Evolutionary conservation across 2,797 vertebrate genomes (phyloP).

Genomic region (Rhinophrynus dorsalis): DNA sequence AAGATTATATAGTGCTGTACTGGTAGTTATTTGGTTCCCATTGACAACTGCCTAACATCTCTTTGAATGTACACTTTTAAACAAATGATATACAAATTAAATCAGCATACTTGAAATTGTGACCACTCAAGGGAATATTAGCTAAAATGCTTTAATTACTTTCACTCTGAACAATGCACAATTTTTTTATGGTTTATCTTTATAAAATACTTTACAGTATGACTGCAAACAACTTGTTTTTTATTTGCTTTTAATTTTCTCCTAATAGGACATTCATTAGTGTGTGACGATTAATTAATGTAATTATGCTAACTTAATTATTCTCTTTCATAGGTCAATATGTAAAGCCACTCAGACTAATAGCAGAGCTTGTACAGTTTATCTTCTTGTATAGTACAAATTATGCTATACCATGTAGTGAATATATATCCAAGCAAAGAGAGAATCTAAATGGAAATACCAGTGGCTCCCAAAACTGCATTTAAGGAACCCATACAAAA

Average conservation of each 20-base stretch:
- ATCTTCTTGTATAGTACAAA: slow-evolving; percentile 72
- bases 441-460: no score
- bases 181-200: slow-evolving; percentile 54
- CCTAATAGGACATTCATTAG: slow-evolving; percentile 74
- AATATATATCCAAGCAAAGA: slow-evolving; percentile 57
- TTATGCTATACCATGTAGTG: slow-evolving; percentile 70
- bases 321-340: slow-evolving; percentile 80
- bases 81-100: slow-evolving; percentile 48
- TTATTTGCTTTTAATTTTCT: slow-evolving; percentile 85
- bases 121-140: slow-evolving; percentile 45
- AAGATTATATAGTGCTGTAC: no score
- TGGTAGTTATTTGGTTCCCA: no score
- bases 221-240: slow-evolving; percentile 74
- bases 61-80: neutral
- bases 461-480: no score
- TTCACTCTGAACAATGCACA: slow-evolving; percentile 54
- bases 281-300: slow-evolving; percentile 86
- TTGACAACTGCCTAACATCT: neutral
- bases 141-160: slow-evolving; percentile 54
- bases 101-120: slow-evolving; percentile 23
- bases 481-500: no score
- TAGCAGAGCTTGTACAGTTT: slow-evolving; percentile 76
- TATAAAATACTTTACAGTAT: slow-evolving; percentile 68
- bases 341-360: slow-evolving; percentile 79
- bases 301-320: slow-evolving; percentile 91